Percentiles rank a stretch among this genome's conserved stretches.
Conservation (phyloP, 2,888 invertebrate species). For the Hirtodrosophila histrioides region DNA sequence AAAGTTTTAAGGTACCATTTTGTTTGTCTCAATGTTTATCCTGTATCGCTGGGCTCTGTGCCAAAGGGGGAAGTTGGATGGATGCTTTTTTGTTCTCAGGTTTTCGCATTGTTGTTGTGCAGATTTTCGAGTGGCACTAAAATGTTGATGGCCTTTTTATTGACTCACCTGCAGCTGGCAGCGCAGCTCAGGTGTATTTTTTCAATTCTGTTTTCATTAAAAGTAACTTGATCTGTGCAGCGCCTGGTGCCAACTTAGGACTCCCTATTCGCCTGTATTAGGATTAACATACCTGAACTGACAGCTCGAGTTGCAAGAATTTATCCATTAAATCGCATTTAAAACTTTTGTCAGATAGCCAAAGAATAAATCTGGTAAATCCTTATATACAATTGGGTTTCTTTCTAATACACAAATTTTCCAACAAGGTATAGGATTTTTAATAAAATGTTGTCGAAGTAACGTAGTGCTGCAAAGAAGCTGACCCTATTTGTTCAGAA, state of each 20-base stretch:
- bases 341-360: no score
- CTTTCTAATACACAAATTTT: no score
- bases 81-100: slow-evolving; percentile 14
- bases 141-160: slow-evolving; percentile 69
- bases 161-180: slow-evolving; percentile 52
- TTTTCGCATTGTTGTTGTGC: slow-evolving; percentile 25
- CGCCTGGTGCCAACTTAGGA: slow-evolving; percentile 1
- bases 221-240: slow-evolving; percentile 27
- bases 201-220: slow-evolving; percentile 39
- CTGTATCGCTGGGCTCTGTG: neutral
- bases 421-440: no score
- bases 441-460: no score
- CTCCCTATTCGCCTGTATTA: neutral
- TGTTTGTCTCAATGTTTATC: slow-evolving; percentile 22
- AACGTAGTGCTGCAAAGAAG: no score
- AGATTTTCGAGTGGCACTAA: slow-evolving; percentile 44
- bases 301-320: neutral
- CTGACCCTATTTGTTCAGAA: no score
- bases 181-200: slow-evolving; percentile 46
- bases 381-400: no score
- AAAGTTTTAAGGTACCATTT: slow-evolving; percentile 57
- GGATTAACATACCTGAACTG: slow-evolving; percentile 3
- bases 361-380: no score
- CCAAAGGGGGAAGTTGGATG: neutral
- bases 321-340: no score